Percentiles rank a stretch among this genome's conserved stretches.
Evolutionary conservation across 2,113 vertebrate genomes (phyloP).

Genomic region (Solea solea): DNA sequence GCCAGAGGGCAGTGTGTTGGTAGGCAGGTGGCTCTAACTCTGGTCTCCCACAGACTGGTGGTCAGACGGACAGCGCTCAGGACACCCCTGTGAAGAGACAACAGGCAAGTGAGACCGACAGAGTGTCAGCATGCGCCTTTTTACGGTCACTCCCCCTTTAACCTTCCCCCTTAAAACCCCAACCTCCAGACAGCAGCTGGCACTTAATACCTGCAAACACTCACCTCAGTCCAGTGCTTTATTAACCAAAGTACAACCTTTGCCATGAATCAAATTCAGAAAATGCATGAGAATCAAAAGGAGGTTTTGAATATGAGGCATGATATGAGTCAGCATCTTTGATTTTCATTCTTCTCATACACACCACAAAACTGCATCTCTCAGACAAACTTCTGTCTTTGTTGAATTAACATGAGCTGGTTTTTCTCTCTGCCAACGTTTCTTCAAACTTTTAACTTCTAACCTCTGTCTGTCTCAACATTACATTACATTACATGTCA

Average conservation of each 20-base stretch:
- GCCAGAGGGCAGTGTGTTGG: constrained; percentile 47
- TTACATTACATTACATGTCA: no score
- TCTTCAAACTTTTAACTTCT: constrained; percentile 36
- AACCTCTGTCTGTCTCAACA: constrained; percentile 70
- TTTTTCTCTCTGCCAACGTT: constrained; percentile 22
- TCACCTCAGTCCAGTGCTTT: neutral
- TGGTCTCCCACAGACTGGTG: constrained; percentile 80
- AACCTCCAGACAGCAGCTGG: constrained; percentile 23
- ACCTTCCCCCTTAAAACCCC: constrained; percentile 27
- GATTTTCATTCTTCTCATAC: neutral
- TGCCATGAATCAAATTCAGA: neutral
- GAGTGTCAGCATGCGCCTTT: constrained; percentile 73
- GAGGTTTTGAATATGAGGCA: constrained; percentile 20
- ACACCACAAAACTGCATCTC: neutral
- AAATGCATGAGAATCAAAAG: constrained; percentile 44
- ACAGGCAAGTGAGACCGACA: constrained; percentile 82
- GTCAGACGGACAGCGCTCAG: constrained; percentile 80
- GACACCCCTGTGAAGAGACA: constrained; percentile 82
- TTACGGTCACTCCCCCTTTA: constrained; percentile 36
- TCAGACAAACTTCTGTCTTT: constrained; percentile 6
- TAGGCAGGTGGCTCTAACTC: constrained; percentile 76
- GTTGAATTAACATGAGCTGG: constrained; percentile 10
- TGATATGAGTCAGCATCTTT: constrained; percentile 28
- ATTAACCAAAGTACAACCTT: neutral
- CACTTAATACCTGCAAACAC: neutral